Conservation (phyloP, 92 coral and sea anemone species). For the Siderastrea siderea region DNA sequence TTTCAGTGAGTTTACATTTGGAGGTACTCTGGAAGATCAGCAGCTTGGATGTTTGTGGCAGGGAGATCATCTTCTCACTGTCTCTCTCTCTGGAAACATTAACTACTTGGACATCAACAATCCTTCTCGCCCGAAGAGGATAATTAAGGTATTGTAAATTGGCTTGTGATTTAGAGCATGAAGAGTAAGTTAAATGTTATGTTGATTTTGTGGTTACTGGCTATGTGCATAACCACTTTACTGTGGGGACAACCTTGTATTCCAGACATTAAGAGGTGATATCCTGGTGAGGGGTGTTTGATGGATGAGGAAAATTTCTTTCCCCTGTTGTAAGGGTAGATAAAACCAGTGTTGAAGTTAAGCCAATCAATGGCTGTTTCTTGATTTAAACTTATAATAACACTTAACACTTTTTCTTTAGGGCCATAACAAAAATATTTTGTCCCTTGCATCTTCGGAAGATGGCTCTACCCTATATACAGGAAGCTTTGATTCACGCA, state of each 20-base stretch:
- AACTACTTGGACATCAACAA: constrained; percentile 91
- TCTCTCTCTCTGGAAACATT: constrained; percentile 89
- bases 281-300: too few species aligned
- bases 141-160: constrained; percentile 70
- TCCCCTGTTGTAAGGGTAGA: too few species aligned
- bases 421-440: constrained; percentile 94
- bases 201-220: too few species aligned
- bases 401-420: constrained; percentile 20
- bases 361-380: too few species aligned
- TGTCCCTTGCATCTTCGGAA: constrained; percentile 75
- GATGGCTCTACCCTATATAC: constrained; percentile 83
- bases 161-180: background rate
- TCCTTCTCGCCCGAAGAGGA: constrained; percentile 81
- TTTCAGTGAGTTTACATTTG: constrained; percentile 88
- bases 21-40: constrained; percentile 76
- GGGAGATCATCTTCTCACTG: constrained; percentile 87
- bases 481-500: constrained; percentile 90
- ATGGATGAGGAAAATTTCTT: too few species aligned
- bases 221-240: too few species aligned
- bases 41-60: constrained; percentile 98
- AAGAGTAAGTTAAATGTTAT: background rate
- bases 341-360: too few species aligned
- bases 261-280: too few species aligned
- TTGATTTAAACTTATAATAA: too few species aligned
- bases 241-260: too few species aligned